Evolutionary conservation across 2,113 vertebrate genomes (phyloP), one percentile per base, ranked within the genome.

Genomic region (Hippoglossus stenolepis): DNA sequence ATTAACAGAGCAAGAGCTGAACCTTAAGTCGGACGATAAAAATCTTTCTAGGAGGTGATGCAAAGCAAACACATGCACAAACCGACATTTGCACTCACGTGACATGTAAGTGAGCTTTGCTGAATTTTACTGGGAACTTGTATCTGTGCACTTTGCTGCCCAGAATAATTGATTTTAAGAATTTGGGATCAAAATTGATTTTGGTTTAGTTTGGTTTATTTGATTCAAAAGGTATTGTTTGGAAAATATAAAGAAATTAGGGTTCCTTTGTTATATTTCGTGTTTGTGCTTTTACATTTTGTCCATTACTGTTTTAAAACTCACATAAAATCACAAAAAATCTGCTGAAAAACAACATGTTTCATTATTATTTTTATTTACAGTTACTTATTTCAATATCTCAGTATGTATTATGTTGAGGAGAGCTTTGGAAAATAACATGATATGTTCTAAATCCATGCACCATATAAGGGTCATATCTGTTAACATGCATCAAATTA

Each of bases 1-100:
- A 82, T 47, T 64, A 24, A 28, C 58, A 61, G 45, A 67, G 20
- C 45, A 6, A 2, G 15, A 67, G 61, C 21, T 47, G 11, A 54
- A 7, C 24, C 26, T 57, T 47, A 2, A n/a, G 53, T 71, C 21
- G 23, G 2, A 49, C 26, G 1, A 11, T 67, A 66, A 63, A n/a
- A 18, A 43, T 43, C 31, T 6, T 51, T 63, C 14, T 45, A 28
- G 61, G 23, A 65, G 14, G 6, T 0, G 54, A 49, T 24, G 65
- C n/a, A 24, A 20, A 31, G 31, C 31, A 31, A 31, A 31, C 31
- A 31, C 31, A 31, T 31, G 31, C 31, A 31, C 31, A 31, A 62
- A 4, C 35, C 23, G 3, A 43, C 26, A 58, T 12, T 10, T 18
- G 51, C 28, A 57, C 40, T 8, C 24, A 20, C 20, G 28, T 23